These are phyloP conservation scores for Plagodis dolabraria DNA, from an alignment of 2,888 invertebrate genomes.

Conservation along the genomic window DNA sequence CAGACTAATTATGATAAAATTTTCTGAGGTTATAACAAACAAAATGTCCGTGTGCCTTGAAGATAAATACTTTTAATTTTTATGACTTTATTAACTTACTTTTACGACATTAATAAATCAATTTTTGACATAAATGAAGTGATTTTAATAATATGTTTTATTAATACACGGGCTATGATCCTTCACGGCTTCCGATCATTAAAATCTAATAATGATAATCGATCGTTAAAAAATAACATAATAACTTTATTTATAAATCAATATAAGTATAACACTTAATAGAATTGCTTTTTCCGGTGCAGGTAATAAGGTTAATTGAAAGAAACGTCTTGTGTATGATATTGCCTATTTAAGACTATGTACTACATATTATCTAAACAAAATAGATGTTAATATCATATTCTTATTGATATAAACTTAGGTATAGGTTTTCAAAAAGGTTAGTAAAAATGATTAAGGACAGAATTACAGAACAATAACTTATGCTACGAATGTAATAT, in stretches of 20 bases:
- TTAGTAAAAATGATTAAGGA: no score
- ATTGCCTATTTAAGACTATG: no score
- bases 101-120: constrained; percentile 28
- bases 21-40: background rate
- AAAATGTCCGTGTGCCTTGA: background rate
- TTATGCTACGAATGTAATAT: no score
- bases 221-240: constrained; percentile 12
- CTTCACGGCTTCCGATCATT: constrained; percentile 38
- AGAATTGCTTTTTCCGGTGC: constrained; percentile 4
- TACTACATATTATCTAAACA: no score
- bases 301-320: background rate
- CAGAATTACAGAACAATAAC: no score
- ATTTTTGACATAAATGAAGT: constrained; percentile 26
- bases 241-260: constrained; percentile 8
- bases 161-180: constrained; percentile 31
- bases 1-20: no score
- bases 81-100: constrained; percentile 15
- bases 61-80: constrained; percentile 3
- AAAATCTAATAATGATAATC: constrained; percentile 23
- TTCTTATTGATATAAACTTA: no score
- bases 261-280: no score
- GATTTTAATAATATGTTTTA: constrained; percentile 28
- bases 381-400: no score
- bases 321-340: background rate
- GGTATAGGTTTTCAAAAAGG: no score